These are phyloP conservation scores for Ursus arctos DNA, from an alignment of 2,113 vertebrate species.

Conservation along the genomic window DNA sequence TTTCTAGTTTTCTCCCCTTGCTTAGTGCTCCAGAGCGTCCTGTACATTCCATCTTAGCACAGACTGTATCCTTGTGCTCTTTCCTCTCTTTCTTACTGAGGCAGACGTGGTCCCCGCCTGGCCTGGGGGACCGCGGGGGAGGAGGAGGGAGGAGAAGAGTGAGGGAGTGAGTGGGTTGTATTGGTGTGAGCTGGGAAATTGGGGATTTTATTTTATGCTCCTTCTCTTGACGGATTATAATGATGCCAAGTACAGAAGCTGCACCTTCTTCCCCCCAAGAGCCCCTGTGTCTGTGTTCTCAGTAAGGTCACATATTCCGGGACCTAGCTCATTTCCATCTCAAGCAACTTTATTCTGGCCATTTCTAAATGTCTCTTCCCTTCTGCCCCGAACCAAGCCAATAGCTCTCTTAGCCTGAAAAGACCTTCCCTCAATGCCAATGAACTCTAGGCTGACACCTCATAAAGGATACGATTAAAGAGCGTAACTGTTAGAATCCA, in stretches of 20 bases:
- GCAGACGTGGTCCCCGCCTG: neutral
- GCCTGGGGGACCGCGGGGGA: neutral
- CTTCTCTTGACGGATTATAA: neutral
- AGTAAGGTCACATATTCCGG: neutral
- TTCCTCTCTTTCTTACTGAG: neutral
- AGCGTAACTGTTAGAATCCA: neutral
- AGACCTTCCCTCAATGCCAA: neutral
- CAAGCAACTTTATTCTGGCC: neutral
- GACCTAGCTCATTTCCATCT: neutral
- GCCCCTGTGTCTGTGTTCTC: neutral
- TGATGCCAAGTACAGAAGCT: neutral
- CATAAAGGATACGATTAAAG: neutral
- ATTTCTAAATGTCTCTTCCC: neutral
- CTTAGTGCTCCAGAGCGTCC: neutral
- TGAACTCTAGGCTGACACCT: neutral
- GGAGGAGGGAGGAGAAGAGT: neutral
- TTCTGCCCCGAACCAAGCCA: neutral
- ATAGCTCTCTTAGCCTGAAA: neutral
- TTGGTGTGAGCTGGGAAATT: neutral
- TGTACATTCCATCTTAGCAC: neutral
- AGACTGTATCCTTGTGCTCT: neutral
- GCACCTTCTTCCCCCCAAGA: neutral
- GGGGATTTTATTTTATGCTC: neutral
- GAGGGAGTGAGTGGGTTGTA: neutral
- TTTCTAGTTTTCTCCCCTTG: neutral